Percentiles rank a stretch among this genome's conserved stretches.
Conservation (phyloP, 2,888 invertebrate genomes). For the Serripes groenlandicus region DNA sequence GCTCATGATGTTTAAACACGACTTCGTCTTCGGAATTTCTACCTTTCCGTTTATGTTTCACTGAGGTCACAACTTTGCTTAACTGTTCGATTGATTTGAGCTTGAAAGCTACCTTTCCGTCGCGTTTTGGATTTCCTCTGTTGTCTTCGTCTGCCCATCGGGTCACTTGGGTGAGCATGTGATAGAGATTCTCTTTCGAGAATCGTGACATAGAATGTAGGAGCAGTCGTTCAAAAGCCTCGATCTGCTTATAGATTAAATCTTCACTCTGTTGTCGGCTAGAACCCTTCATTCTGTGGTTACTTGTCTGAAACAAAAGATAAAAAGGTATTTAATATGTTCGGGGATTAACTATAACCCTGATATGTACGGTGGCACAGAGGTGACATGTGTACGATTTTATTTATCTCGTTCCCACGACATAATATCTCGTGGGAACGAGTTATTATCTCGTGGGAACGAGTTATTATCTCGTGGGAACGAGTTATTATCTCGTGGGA, state of each 20-base stretch:
- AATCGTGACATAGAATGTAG: constrained; percentile 79
- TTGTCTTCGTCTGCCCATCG: constrained; percentile 49
- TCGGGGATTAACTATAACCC: no score
- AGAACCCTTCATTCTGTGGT: constrained; percentile 21
- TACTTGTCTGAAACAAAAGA: constrained; percentile 56
- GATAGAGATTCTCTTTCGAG: constrained; percentile 76
- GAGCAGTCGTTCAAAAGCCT: constrained; percentile 78
- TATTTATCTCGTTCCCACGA: no score
- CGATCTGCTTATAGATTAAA: constrained; percentile 72
- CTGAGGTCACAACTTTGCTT: constrained; percentile 49
- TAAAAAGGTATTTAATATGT: no score
- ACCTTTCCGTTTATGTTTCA: constrained; percentile 53
- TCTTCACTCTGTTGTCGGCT: constrained; percentile 62
- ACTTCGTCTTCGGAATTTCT: constrained; percentile 66
- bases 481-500: no score
- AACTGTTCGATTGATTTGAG: constrained; percentile 69
- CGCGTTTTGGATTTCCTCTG: constrained; percentile 10
- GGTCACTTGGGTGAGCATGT: constrained; percentile 70
- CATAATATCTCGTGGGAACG: no score
- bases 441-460: no score
- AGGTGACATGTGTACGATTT: no score
- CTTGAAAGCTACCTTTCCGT: constrained; percentile 49
- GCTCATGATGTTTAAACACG: constrained; percentile 73
- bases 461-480: no score
- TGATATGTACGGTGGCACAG: no score